Conservation (phyloP, 2,888 invertebrate species). For the Platycheirus rosarum region DNA sequence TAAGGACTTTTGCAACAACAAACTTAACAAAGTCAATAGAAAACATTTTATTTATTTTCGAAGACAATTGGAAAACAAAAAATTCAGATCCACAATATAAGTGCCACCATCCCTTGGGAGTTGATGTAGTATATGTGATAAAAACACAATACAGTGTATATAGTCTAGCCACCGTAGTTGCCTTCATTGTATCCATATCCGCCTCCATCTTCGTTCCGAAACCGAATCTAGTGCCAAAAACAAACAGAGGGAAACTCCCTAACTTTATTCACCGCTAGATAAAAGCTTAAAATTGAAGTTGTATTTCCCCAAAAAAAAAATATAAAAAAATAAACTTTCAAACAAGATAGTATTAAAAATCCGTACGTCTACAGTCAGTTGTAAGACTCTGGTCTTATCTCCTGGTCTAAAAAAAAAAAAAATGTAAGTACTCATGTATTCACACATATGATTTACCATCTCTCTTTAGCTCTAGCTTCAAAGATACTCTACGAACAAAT, state of each 20-base stretch:
- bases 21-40: neutral
- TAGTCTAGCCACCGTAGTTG: slow-evolving; percentile 30
- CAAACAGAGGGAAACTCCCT: slow-evolving; percentile 31
- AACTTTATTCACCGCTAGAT: slow-evolving; percentile 10
- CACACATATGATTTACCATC: slow-evolving; percentile 51
- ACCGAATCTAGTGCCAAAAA: slow-evolving; percentile 32
- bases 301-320: slow-evolving; percentile 35
- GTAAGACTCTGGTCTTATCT: slow-evolving; percentile 43
- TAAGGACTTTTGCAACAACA: slow-evolving; percentile 41
- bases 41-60: slow-evolving; percentile 24
- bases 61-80: slow-evolving; percentile 31
- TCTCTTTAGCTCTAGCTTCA: slow-evolving; percentile 21
- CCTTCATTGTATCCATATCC: slow-evolving; percentile 13
- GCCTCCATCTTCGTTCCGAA: slow-evolving; percentile 45
- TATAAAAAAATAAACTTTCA: slow-evolving; percentile 31
- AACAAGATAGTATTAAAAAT: slow-evolving; percentile 28
- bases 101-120: slow-evolving; percentile 34
- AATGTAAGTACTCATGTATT: slow-evolving; percentile 64
- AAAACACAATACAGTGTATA: slow-evolving; percentile 7
- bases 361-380: slow-evolving; percentile 3
- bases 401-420: slow-evolving; percentile 32
- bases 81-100: slow-evolving; percentile 40
- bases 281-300: slow-evolving; percentile 41
- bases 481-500: slow-evolving; percentile 40
- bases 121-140: neutral